A percentile compares a stretch with the other conserved stretches of the same genome.
phyloP scores from a whole-genome alignment of 1,140 invertebrate species.

The Drosophila athabasca region DNA sequence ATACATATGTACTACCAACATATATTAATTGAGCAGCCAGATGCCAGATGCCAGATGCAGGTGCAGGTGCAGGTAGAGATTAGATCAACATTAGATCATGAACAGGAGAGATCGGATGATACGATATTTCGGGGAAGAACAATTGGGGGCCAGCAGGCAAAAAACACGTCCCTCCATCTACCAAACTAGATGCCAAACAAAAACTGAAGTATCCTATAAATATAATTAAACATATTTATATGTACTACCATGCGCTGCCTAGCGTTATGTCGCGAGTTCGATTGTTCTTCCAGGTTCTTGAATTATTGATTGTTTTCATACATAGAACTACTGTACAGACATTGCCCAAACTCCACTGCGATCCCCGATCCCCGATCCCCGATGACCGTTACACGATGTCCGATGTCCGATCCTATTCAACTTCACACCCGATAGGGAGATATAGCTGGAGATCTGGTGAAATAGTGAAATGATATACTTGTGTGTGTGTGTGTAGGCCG shows the following conservation, averaged over 20 bases:
- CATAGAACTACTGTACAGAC: not conserved
- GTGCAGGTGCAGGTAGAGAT: slow-evolving; percentile 16
- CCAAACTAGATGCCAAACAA: slow-evolving; percentile 24
- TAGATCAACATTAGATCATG: too few relatives aligned
- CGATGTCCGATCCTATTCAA: not conserved
- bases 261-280: slow-evolving; percentile 20
- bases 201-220: slow-evolving; percentile 33
- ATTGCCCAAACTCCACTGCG: slow-evolving; percentile 15
- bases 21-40: slow-evolving; percentile 13
- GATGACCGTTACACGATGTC: not conserved
- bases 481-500: not conserved
- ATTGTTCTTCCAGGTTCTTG: slow-evolving; percentile 61
- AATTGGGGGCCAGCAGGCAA: slow-evolving; percentile 27
- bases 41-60: slow-evolving; percentile 25
- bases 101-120: slow-evolving; percentile 3
- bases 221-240: slow-evolving; percentile 18
- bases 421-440: too few relatives aligned
- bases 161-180: slow-evolving; percentile 36
- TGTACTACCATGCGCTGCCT: not conserved
- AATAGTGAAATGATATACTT: too few relatives aligned
- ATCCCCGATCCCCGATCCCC: not conserved
- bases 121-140: slow-evolving; percentile 27
- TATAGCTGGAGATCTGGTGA: too few relatives aligned
- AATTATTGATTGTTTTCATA: slow-evolving; percentile 17
- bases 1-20: not conserved